Base-by-base conservation (phyloP, 2,888 invertebrate genomes). In the Teleogryllus oceanicus region DNA sequence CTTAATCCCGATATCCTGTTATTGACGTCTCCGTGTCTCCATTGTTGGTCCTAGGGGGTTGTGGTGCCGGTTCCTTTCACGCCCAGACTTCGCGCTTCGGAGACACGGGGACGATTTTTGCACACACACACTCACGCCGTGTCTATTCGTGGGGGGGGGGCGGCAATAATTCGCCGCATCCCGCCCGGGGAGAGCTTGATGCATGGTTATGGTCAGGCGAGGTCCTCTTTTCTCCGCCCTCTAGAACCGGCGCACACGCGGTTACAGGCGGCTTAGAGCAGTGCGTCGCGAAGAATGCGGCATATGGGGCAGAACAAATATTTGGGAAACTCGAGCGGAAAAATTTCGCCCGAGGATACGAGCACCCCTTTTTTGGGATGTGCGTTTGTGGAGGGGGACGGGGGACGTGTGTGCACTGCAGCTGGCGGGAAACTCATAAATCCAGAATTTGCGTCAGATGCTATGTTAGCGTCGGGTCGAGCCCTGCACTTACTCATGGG, bases 1-100 rank as follows among this genome's bases (percentile, higher is more conserved):
- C 62, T 62, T 62, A 62, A 62, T 62, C 62, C 62, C 62, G 16
- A 62, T 62, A 62, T 62, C 62, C 62, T n/a, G 62, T 62, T 62
- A 62, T 62, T 62, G 62, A 62, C 62, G 62, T 62, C 62, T n/a
- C 11, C 62, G 62, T 62, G 62, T 62, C 62, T 62, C 62, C 62
- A 62, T 62, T 62, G 62, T 62, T n/a, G 4, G 13, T 4, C 62
- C 13, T 13, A 1, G n/a, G 16, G 16, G n/a, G n/a, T n/a, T 13
- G n/a, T 62, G 62, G n/a, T 13, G 13, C 62, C 16, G 16, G 13
- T n/a, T n/a, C 62, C n/a, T 62, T 62, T 62, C 62, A 62, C 62
- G 62, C 62, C 13, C 13, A 62, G 62, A 4, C 62, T 13, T n/a
- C 62, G 62, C 62, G 62, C 16, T 18, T 62, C 62, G 62, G 62